Base-by-base conservation (phyloP, 2,888 invertebrate genomes). In the Pyrochroa serraticornis region DNA sequence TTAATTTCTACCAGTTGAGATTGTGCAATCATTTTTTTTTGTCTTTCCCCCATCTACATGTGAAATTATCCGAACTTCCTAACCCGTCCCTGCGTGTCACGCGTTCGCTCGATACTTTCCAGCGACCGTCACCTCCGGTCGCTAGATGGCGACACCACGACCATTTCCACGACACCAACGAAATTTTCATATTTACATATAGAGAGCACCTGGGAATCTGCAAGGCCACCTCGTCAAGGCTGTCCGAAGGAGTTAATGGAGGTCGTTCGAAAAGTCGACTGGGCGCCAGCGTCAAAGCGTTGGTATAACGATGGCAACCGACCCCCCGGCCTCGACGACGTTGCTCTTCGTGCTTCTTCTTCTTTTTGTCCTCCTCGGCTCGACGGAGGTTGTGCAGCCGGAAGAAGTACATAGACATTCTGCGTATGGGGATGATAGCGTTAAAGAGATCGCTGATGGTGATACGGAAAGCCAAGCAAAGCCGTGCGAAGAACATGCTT, bases 391-490 rank as follows among this genome's bases (percentile, higher is more conserved):
- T 93, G 87, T 92, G 94, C 80, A 93, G 88, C 73, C 94, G 93
- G 83, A 94, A 94, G 90, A 94, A 94, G 87, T 93, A 94, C 87
- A 94, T 88, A 85, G 93, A 93, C 93, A 93, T 93, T 83, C 87
- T 90, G 83, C 48, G 41, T 50, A 45, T 51, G 37, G 36, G 79
- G 22, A 22, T 22, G 22, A 3, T 22, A 22, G 22, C 22, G 22
- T 22, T 22, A 22, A 22, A 2, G 22, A 22, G 22, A 5, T 22
- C 5, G 22, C 22, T 22, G 22, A 5, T 22, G 22, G 22, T 5
- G 22, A 22, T 5, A 22, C 22, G 22, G 22, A 5, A 22, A 22
- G 22, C 2, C 22, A 22, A 22, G 22, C 22, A 22, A 22, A 22
- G 22, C 22, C 22, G 22, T 22, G 22, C 22, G 22, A 22, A 22